Percentiles rank a stretch among this genome's conserved stretches.
These are phyloP conservation scores for Synanceia verrucosa DNA, from an alignment of 2,797 vertebrate species.

Conservation along the genomic window DNA sequence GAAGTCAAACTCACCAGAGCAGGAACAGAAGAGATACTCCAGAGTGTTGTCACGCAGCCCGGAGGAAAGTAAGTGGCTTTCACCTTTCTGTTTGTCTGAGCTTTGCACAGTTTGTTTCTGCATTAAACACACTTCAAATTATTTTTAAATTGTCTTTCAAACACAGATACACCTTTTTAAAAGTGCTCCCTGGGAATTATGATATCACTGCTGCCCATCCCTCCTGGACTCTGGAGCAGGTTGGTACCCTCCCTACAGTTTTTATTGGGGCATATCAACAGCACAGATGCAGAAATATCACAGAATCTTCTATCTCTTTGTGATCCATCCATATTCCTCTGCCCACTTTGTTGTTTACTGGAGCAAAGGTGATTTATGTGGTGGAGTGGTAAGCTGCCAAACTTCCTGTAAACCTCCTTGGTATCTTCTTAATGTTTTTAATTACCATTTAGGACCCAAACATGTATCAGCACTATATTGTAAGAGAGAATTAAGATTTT, in stretches of 20 bases:
- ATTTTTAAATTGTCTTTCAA: constrained; percentile 9
- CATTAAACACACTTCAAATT: neutral
- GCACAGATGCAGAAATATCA: neutral
- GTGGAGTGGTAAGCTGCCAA: neutral
- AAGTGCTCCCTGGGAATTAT: constrained; percentile 95
- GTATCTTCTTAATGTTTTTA: neutral
- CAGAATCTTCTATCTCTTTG: no score
- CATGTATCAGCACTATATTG: neutral
- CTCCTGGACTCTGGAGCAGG: constrained; percentile 94
- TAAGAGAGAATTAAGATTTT: neutral
- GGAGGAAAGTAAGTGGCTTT: constrained; percentile 91
- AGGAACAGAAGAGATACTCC: constrained; percentile 85
- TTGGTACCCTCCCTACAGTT: constrained; percentile 59
- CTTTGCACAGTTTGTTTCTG: neutral
- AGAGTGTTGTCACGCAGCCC: constrained; percentile 88
- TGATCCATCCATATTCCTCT: neutral
- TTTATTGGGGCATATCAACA: neutral
- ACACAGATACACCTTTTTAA: constrained; percentile 93
- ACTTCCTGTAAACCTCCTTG: neutral
- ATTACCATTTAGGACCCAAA: neutral
- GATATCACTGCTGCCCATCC: constrained; percentile 92
- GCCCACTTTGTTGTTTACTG: neutral
- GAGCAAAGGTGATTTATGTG: neutral
- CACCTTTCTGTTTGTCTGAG: neutral
- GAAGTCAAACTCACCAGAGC: constrained; percentile 87